Evolutionary conservation across 1,140 invertebrate genomes (phyloP).

Genomic region (Brachionus calyciflorus): DNA sequence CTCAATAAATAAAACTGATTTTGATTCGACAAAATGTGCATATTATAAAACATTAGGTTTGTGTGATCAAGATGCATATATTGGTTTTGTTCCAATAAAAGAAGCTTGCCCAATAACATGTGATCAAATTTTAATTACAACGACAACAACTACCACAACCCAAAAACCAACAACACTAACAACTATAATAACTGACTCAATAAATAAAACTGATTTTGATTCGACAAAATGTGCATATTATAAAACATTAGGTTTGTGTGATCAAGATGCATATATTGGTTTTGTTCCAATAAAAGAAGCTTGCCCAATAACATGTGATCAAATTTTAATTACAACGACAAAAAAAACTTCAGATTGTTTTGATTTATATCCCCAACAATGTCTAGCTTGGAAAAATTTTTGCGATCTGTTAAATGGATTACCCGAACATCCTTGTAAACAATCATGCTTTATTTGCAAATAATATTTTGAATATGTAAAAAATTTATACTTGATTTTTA

Average conservation of each 20-base stretch:
- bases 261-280: neutral
- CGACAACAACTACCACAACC: neutral
- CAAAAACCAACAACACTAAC: neutral
- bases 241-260: neutral
- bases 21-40: neutral
- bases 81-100: neutral
- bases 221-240: neutral
- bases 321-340: neutral
- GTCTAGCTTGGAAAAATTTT: no score
- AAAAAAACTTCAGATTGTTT: neutral
- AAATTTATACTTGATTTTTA: no score
- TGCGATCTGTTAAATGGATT: no score
- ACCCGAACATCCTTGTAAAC: no score
- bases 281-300: neutral
- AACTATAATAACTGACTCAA: neutral
- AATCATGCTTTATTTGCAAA: no score
- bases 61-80: neutral
- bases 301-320: neutral
- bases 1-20: neutral
- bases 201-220: neutral
- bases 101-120: slow-evolving; percentile 9
- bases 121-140: neutral
- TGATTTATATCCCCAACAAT: no score
- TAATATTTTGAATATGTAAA: no score
- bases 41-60: neutral